phyloP scores from a whole-genome alignment of 37 sponge, comb jelly and placozoan species.

The Haliclona indistincta region DNA sequence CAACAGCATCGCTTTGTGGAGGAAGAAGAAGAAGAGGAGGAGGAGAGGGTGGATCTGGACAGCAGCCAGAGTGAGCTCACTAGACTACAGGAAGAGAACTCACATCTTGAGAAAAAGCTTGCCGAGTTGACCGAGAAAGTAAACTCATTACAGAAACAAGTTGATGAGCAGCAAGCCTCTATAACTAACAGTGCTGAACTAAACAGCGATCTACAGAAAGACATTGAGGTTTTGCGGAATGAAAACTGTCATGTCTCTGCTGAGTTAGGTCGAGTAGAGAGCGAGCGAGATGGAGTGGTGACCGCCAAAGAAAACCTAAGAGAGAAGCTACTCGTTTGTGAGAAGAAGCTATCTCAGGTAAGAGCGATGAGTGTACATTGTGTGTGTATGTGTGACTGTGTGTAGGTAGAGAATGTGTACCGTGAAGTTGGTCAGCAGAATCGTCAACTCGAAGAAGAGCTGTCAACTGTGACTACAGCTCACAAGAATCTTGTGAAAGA shows the following conservation, averaged over 20 bases:
- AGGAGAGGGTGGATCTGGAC: too few relatives aligned
- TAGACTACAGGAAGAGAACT: neutral
- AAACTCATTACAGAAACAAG: slow-evolving; percentile 2
- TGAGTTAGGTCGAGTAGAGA: neutral
- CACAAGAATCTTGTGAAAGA: neutral
- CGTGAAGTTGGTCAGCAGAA: slow-evolving; percentile 50
- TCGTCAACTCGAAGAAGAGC: neutral
- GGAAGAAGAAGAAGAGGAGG: too few relatives aligned
- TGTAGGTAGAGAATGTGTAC: neutral
- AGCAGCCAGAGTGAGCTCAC: too few relatives aligned
- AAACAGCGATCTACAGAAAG: slow-evolving; percentile 40
- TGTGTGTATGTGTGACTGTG: neutral
- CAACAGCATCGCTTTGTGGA: too few relatives aligned
- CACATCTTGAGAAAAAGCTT: slow-evolving; percentile 27
- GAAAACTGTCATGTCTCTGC: slow-evolving; percentile 49
- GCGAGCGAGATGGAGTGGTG: neutral
- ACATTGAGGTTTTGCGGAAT: slow-evolving; percentile 42
- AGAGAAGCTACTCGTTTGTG: neutral
- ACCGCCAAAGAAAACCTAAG: neutral
- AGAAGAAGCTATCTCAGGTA: neutral
- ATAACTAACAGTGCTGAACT: slow-evolving; percentile 27
- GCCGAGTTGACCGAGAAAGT: slow-evolving; percentile 31
- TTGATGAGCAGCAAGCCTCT: slow-evolving; percentile 12
- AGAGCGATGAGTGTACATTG: neutral
- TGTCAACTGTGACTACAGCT: neutral